phyloP scores from a whole-genome alignment of 92 coral and sea anemone genomes.

The Plumapathes pennacea region DNA sequence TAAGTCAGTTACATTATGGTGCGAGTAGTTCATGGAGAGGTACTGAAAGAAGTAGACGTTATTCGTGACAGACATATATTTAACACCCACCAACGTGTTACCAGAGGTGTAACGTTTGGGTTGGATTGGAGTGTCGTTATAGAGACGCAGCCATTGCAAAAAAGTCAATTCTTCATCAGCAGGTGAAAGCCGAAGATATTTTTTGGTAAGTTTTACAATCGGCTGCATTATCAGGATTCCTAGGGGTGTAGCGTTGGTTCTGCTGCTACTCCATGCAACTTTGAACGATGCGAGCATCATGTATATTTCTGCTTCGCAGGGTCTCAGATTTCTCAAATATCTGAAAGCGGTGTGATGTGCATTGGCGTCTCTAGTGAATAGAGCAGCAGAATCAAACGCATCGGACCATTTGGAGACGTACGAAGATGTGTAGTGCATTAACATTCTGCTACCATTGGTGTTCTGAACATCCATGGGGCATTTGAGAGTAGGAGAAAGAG shows the following conservation, averaged over 20 bases:
- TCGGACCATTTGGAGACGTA: slow-evolving; percentile 1
- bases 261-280: background rate
- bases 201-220: background rate
- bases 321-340: background rate
- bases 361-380: background rate
- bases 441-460: background rate
- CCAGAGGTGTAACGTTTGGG: background rate
- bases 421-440: background rate
- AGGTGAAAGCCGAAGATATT: background rate
- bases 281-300: background rate
- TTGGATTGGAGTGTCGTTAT: background rate
- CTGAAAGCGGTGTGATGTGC: slow-evolving; percentile 1
- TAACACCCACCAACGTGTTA: slow-evolving; percentile 3
- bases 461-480: slow-evolving; percentile 1
- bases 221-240: background rate
- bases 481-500: background rate
- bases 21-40: background rate
- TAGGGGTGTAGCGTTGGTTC: no score
- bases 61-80: background rate
- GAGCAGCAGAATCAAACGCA: background rate
- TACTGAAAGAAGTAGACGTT: slow-evolving; percentile 5
- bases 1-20: background rate
- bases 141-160: slow-evolving; percentile 3
- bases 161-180: background rate
- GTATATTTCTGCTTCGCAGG: slow-evolving; percentile 3